Evolutionary conservation across 2,113 vertebrate species (phyloP).

Genomic region (Platanista minor): DNA sequence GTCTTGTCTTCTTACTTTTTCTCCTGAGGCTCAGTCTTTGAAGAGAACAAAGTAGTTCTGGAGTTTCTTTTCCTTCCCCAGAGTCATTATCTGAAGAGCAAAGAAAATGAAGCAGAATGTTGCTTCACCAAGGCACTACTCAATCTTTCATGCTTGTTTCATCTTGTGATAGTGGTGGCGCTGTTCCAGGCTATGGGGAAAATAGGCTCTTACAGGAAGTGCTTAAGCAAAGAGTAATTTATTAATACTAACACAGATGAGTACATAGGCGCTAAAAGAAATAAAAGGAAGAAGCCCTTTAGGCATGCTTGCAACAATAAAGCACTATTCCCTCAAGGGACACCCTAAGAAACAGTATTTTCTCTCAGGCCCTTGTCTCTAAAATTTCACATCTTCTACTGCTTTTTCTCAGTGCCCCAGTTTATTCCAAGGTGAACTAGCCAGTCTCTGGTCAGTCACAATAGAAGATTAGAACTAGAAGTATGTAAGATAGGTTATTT

Average conservation of each 20-base stretch:
- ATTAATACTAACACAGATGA: slow-evolving; percentile 24
- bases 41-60: slow-evolving; percentile 49
- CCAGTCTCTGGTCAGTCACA: neutral
- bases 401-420: neutral
- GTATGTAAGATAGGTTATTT: neutral
- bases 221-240: slow-evolving; percentile 39
- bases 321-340: neutral
- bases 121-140: neutral
- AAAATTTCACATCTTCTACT: neutral
- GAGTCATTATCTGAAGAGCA: slow-evolving; percentile 36
- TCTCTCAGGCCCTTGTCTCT: neutral
- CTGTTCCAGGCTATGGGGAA: slow-evolving; percentile 5
- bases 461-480: neutral
- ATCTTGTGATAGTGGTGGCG: slow-evolving; percentile 36
- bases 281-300: slow-evolving; percentile 22
- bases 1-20: neutral
- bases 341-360: neutral
- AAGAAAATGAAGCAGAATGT: slow-evolving; percentile 24
- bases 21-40: neutral
- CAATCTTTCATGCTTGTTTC: slow-evolving; percentile 27
- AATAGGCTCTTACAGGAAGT: neutral
- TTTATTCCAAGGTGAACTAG: neutral
- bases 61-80: slow-evolving; percentile 38
- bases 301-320: neutral
- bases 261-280: neutral